Conservation (phyloP, 2,888 invertebrate species). For the Acleris holmiana region DNA sequence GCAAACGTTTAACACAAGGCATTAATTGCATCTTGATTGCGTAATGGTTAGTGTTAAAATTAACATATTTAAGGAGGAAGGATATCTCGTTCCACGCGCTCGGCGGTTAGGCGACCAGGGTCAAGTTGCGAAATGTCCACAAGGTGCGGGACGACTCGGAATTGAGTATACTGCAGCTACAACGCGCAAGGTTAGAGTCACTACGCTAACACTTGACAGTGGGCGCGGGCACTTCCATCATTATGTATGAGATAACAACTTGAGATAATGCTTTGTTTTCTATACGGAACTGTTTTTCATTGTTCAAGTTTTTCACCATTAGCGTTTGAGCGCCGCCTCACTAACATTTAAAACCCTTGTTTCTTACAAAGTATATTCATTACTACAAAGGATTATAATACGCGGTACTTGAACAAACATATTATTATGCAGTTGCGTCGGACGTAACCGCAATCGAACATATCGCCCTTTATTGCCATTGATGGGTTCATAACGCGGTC, state of each 20-base stretch:
- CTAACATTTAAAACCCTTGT: not conserved
- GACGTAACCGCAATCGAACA: slow-evolving; percentile 37
- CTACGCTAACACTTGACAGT: slow-evolving; percentile 29
- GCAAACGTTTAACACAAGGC: slow-evolving; percentile 14
- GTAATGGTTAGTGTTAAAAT: slow-evolving; percentile 18
- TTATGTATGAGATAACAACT: slow-evolving; percentile 42
- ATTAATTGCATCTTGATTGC: slow-evolving; percentile 33
- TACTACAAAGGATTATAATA: too few relatives aligned
- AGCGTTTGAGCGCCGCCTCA: not conserved
- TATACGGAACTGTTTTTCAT: not conserved
- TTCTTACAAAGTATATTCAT: too few relatives aligned
- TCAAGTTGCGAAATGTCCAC: slow-evolving; percentile 54
- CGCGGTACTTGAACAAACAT: too few relatives aligned
- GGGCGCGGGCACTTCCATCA: slow-evolving; percentile 53
- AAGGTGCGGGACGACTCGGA: slow-evolving; percentile 46
- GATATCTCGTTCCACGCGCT: slow-evolving; percentile 27
- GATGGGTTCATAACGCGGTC: slow-evolving; percentile 59
- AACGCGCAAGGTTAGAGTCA: slow-evolving; percentile 27
- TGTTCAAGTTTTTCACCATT: not conserved
- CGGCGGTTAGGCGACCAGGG: slow-evolving; percentile 32
- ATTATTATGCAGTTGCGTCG: slow-evolving; percentile 18
- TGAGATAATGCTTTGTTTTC: slow-evolving; percentile 3
- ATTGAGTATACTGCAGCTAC: slow-evolving; percentile 61
- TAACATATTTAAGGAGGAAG: slow-evolving; percentile 31
- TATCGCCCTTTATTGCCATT: slow-evolving; percentile 51